Evolutionary conservation across 92 coral and sea anemone genomes (phyloP), one percentile per base, ranked within the genome.

Genomic region (Phenganax marumi): DNA sequence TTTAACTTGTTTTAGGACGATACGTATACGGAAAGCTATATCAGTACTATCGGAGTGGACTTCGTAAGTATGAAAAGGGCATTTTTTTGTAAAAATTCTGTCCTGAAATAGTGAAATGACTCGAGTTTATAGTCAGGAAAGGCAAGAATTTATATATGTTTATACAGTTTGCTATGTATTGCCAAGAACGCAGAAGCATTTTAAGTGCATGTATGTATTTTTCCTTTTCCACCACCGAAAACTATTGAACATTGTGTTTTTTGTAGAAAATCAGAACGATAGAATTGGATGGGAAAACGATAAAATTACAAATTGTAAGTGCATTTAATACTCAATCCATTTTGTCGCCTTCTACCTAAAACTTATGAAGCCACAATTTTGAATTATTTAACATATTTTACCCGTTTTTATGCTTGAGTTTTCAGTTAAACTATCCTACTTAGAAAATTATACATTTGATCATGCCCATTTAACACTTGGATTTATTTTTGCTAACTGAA

Each of bases 1-100:
- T 87, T 69, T 55, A 76, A 47, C 51, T 61, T 70, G 52, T 80
- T 69, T 21, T 76, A 95, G 98, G 98, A 95, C 74, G 98, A 95
- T 70, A 95, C 98, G 60, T 95, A 95, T 76, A 95, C 98, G 73
- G 98, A 95, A 77, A 95, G 98, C 86, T 95, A 95, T 90, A 95
- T 95, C 97, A 95, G 98, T 85, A 95, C 98, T 85, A 95, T 95
- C 87, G 98, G 98, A 48, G 98, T 95, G 70, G 98, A 95, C 85
- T 95, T 95, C 84, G 98, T 95, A 85, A 90, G 98, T 92, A 92
- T 79, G 23, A 23, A 10, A 25, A 14, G n/a, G 52, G 39, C 10
- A 78, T 9, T 64, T 43, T 19, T 14, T 39, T 6, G 49, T 86
- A 48, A 11, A 46, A 16, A 55, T 75, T 25, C 1, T 21, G 63